These are phyloP conservation scores for Kryptolebias ocellatus DNA, from an alignment of 2,797 vertebrate species.

Conservation along the genomic window DNA sequence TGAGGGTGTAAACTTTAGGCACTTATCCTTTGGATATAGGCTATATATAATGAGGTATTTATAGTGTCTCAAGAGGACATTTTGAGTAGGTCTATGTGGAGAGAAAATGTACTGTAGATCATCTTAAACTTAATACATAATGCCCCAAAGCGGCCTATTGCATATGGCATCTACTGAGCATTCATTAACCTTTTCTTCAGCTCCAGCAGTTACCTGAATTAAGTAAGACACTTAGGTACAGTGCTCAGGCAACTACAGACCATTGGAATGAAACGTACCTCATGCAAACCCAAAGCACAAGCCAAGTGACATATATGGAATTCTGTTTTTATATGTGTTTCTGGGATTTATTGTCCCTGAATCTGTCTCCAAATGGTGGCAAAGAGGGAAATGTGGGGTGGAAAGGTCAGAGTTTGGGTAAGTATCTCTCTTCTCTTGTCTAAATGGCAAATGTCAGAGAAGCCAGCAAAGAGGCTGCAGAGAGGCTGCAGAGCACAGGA, in stretches of 20 bases:
- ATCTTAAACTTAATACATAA: constrained; percentile 69
- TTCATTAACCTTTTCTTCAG: constrained; percentile 77
- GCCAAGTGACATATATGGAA: constrained; percentile 5
- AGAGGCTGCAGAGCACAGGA: constrained; percentile 22
- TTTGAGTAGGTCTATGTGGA: constrained; percentile 35
- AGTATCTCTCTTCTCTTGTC: constrained; percentile 49
- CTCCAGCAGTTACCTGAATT: constrained; percentile 61
- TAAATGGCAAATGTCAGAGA: constrained; percentile 77
- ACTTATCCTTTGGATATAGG: constrained; percentile 49
- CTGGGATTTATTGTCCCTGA: constrained; percentile 17
- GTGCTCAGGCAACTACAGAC: constrained; percentile 27
- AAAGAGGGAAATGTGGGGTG: constrained; percentile 16
- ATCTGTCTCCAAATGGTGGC: constrained; percentile 44
- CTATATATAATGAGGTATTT: constrained; percentile 68
- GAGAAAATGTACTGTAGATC: constrained; percentile 64
- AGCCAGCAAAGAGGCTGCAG: constrained; percentile 24
- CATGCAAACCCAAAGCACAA: constrained; percentile 27
- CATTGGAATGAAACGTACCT: constrained; percentile 4
- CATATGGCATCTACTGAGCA: constrained; percentile 76
- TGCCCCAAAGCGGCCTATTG: constrained; percentile 57
- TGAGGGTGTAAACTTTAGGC: constrained; percentile 37
- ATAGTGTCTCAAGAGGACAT: constrained; percentile 54
- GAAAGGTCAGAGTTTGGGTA: constrained; percentile 76
- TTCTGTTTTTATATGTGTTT: constrained; percentile 12
- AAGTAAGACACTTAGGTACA: constrained; percentile 40